Base-by-base conservation (phyloP, 2,797 vertebrate genomes). In the Sebastes hubbsi region DNA sequence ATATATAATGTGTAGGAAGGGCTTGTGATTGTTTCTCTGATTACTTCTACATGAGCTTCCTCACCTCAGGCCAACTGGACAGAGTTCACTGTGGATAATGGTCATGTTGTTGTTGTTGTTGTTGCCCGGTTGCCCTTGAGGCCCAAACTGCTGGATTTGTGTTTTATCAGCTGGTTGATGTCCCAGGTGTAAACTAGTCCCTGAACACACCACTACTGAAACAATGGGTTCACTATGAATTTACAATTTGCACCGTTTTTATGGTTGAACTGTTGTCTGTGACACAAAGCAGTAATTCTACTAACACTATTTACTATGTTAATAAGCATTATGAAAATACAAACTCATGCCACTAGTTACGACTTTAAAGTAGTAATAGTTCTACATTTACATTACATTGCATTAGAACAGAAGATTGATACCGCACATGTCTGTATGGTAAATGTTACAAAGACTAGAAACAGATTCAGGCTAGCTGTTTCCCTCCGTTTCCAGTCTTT, bases 121-220 rank as follows among this genome's bases (percentile, higher is more conserved):
- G 55, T 25, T 22, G 5, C 34, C 24, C 27, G 10, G 58, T 68
- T 25, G 30, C 59, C 78, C 32, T 56, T 6, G 2, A 32, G 63
- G 59, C 16, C n/a, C 9, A 70, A 67, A 67, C 76, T 62, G 65
- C 75, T 84, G 77, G 46, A 54, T 67, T 71, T 79, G 9, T 77
- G 68, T 87, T 81, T 77, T 42, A 82, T 67, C 65, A 79, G 72
- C n/a, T 66, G 61, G 34, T 24, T 64, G 16, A 61, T 5, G 30
- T n/a, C 24, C 2, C 34, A 71, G 56, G 36, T 83, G 59, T 22
- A 46, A 16, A 65, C 34, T 27, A 18, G 20, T 16, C 42, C 18
- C 13, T 6, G 34, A 14, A 27, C 1, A 16, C 20, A 62, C 16
- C 32, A 9, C 32, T 4, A 2, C 4, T 29, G 29, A 67, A 74